Percentiles rank a stretch among this genome's conserved stretches.
Evolutionary conservation across 2,888 invertebrate genomes (phyloP).

Genomic region (Drosophila fulvimacula): DNA sequence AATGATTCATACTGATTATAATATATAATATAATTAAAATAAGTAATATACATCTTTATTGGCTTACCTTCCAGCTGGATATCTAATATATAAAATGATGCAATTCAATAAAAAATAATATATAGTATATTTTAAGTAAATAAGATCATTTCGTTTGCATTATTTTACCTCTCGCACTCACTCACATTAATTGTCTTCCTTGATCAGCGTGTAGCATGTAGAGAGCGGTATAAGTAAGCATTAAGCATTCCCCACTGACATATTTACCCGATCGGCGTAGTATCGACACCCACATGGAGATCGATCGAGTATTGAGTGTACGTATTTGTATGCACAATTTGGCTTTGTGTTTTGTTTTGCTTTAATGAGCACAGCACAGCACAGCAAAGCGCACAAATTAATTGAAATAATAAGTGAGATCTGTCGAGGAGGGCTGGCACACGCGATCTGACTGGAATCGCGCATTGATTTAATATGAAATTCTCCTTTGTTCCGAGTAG

Average conservation of each 20-base stretch:
- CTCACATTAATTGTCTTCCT: constrained; percentile 25
- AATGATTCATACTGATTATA: not conserved
- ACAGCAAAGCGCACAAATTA: constrained; percentile 69
- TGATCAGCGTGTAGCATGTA: constrained; percentile 14
- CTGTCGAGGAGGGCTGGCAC: constrained; percentile 37
- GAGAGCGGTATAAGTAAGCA: not conserved
- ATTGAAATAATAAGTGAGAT: constrained; percentile 75
- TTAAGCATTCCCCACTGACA: constrained; percentile 56
- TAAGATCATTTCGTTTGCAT: constrained; percentile 1
- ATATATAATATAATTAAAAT: not conserved
- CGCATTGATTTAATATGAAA: constrained; percentile 62
- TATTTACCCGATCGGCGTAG: constrained; percentile 61
- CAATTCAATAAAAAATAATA: not conserved
- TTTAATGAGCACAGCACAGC: constrained; percentile 46
- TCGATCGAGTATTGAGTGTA: constrained; percentile 20
- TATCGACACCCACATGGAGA: constrained; percentile 40
- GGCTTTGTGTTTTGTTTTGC: constrained; percentile 41
- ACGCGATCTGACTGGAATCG: constrained; percentile 69
- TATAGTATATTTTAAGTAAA: not conserved
- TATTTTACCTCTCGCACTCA: not conserved
- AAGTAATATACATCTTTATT: constrained; percentile 2
- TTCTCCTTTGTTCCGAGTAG: constrained; percentile 40
- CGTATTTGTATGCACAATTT: constrained; percentile 59
- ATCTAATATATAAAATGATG: not conserved
- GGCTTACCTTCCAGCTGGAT: not conserved